Evolutionary conservation across 2,113 vertebrate species (phyloP).

Genomic region (Saguinus imperator): DNA sequence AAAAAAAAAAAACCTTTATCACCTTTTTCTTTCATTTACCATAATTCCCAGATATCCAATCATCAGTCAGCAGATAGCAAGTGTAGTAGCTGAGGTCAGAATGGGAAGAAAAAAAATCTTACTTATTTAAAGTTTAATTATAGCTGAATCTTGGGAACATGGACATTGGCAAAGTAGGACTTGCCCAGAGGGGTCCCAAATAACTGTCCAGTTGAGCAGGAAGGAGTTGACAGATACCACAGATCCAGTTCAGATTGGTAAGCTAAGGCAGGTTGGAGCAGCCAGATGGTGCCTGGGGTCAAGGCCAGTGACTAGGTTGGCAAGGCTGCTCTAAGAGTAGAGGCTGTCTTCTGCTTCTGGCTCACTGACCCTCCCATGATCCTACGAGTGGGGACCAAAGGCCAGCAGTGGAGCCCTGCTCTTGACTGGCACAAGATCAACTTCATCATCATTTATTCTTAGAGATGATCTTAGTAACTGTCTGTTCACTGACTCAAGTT

Average conservation of each 20-base stretch:
- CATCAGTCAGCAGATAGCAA: neutral
- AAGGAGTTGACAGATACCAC: neutral
- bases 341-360: neutral
- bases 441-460: neutral
- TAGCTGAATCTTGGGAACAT: neutral
- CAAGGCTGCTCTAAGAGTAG: neutral
- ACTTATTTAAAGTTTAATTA: constrained; percentile 33
- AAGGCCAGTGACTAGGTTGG: neutral
- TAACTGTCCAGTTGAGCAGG: neutral
- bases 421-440: neutral
- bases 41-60: constrained; percentile 29
- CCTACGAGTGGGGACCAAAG: neutral
- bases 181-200: neutral
- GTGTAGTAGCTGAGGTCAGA: neutral
- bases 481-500: neutral
- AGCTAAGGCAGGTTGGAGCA: neutral
- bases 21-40: neutral
- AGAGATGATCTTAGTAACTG: neutral
- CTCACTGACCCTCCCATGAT: neutral
- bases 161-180: neutral
- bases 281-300: neutral
- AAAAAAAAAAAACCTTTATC: neutral
- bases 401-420: neutral
- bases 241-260: neutral
- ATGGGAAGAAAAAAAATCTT: neutral